phyloP scores from a whole-genome alignment of 1,140 invertebrate genomes.

The Orius insidiosus region DNA sequence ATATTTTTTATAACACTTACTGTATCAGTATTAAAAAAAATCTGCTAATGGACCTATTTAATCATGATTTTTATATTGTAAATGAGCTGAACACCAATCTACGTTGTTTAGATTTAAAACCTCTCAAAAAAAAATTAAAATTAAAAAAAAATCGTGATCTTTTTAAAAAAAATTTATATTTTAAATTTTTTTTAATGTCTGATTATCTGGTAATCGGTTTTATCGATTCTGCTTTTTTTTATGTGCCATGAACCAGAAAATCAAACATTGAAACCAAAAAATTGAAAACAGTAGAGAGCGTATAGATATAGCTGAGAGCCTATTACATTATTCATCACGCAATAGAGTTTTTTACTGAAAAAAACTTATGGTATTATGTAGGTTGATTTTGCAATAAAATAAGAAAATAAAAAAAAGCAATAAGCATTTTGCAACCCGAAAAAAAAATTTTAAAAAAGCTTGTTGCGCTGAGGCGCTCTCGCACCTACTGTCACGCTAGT shows the following conservation, averaged over 20 bases:
- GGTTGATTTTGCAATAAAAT: slow-evolving; percentile 14
- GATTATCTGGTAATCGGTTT: slow-evolving; percentile 9
- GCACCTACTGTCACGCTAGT: slow-evolving; percentile 10
- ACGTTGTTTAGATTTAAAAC: slow-evolving; percentile 10
- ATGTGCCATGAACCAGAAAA: slow-evolving; percentile 6
- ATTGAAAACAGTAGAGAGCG: slow-evolving; percentile 6
- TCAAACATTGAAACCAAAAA: neutral
- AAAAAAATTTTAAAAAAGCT: slow-evolving; percentile 7
- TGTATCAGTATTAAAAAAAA: slow-evolving; percentile 15
- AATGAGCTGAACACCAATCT: slow-evolving; percentile 17
- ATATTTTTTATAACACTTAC: slow-evolving; percentile 13
- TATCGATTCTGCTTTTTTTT: slow-evolving; percentile 6
- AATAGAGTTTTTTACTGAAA: slow-evolving; percentile 14
- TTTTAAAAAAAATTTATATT: no score
- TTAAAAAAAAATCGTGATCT: no score
- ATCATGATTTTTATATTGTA: slow-evolving; percentile 7
- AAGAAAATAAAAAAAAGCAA: slow-evolving; percentile 10
- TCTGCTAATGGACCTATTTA: slow-evolving; percentile 4
- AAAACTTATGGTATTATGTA: slow-evolving; percentile 11
- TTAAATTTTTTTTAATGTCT: no score
- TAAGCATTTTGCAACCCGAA: slow-evolving; percentile 11
- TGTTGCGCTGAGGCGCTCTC: slow-evolving; percentile 4
- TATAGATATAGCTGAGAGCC: slow-evolving; percentile 10
- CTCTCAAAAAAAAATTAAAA: no score
- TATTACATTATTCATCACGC: slow-evolving; percentile 5